Percentiles rank a stretch among this genome's conserved stretches.
phyloP scores from a whole-genome alignment of 2,888 invertebrate species.

The Panopea generosa region DNA sequence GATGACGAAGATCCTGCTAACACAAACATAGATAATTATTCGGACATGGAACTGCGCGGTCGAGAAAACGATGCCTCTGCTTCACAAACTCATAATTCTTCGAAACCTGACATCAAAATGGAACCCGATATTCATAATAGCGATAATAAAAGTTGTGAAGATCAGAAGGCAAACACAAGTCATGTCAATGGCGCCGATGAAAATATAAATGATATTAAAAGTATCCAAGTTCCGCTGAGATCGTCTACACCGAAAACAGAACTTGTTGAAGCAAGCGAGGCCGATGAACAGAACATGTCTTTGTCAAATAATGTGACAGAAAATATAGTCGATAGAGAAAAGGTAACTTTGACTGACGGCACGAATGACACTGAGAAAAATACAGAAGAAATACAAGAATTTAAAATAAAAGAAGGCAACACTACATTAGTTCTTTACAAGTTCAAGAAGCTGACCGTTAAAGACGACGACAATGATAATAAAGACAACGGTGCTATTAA shows the following conservation, averaged over 20 bases:
- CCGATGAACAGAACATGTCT: background rate
- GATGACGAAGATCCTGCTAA: background rate
- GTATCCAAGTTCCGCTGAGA: background rate
- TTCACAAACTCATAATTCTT: too few species aligned
- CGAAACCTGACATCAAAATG: too few species aligned
- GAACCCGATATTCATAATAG: too few species aligned
- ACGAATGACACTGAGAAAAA: too few species aligned
- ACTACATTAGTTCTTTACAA: slow-evolving; percentile 41
- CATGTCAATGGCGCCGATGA: too few species aligned
- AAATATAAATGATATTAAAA: background rate
- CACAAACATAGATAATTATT: background rate
- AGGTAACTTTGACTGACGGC: too few species aligned
- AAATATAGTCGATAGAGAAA: too few species aligned
- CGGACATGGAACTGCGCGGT: too few species aligned
- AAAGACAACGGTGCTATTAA: background rate
- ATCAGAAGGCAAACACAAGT: too few species aligned
- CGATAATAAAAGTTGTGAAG: too few species aligned
- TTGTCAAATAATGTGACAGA: too few species aligned
- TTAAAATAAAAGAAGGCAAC: slow-evolving; percentile 13
- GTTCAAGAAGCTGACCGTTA: slow-evolving; percentile 15
- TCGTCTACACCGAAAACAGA: background rate
- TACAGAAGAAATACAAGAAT: slow-evolving; percentile 11
- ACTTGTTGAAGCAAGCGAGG: background rate
- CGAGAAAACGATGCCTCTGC: too few species aligned
- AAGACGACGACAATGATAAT: slow-evolving; percentile 2